Base-by-base conservation (phyloP, 1,140 invertebrate species). In the Cardiocondyla obscurior region DNA sequence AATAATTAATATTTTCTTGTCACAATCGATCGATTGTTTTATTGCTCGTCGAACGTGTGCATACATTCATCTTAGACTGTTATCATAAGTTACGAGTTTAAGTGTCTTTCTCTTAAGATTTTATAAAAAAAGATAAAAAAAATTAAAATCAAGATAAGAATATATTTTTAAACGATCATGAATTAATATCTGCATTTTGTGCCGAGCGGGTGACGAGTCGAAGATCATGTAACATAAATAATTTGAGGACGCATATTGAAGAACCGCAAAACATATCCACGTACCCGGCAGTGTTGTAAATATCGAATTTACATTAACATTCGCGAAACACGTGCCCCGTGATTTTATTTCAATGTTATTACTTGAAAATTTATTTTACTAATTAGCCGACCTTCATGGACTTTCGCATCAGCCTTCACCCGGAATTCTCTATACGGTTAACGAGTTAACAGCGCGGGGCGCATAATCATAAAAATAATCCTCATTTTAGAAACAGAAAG, bases 331-430 rank as follows among this genome's bases (percentile, higher is more conserved):
- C 14, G 22, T 3, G 46, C 46, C 33, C 39, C 39, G 28, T 77
- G 49, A 79, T 79, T 79, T 79, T 69, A 39, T 79, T 76, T 55
- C 16, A 33, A 51, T 79, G 22, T 69, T 53, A 79, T 76, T 64
- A 58, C 60, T 67, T 62, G 46, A 67, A 62, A 79, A 69, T 79
- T 79, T 67, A 69, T 69, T 49, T 79, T 44, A n/a, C 46, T 69
- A 79, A 79, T 79, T 79, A 79, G 74, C 33, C n/a, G 39, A 73
- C 44, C 77, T 39, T 58, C 36, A 57, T 33, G 46, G 22, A 30
- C 65, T 57, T 25, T 72, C 39, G 51, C 64, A 67, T 53, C 25
- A n/a, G 22, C 46, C 19, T 42, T 67, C 60, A 39, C 53, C 22
- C 10, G 33, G 16, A 51, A 67, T 67, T 39, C 22, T 22, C 16